Conservation (phyloP, 2,797 vertebrate genomes). For the Oryzias sinensis region DNA sequence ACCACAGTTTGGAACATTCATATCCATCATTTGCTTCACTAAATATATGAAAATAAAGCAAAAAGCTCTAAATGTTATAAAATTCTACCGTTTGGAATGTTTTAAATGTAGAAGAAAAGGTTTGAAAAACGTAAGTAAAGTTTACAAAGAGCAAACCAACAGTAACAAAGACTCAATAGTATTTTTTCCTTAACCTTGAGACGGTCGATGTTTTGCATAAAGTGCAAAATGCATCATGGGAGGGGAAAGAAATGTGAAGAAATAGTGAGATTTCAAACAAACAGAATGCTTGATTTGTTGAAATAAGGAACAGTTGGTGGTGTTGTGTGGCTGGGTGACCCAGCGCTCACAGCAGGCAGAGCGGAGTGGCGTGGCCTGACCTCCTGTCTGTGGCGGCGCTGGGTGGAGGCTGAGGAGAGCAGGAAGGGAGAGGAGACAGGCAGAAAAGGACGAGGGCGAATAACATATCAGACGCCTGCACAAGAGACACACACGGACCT, state of each 20-base stretch:
- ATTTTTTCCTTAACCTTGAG: slow-evolving; percentile 61
- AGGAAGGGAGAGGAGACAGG: slow-evolving; percentile 67
- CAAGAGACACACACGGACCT: slow-evolving; percentile 62
- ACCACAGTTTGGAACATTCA: too few species aligned
- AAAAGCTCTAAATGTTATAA: too few species aligned
- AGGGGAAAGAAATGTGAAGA: slow-evolving; percentile 45
- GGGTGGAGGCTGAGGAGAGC: slow-evolving; percentile 68
- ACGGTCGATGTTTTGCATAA: slow-evolving; percentile 59
- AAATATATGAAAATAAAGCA: too few species aligned
- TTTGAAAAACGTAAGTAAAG: too few species aligned
- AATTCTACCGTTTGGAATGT: too few species aligned
- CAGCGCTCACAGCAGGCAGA: slow-evolving; percentile 70
- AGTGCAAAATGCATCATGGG: slow-evolving; percentile 54
- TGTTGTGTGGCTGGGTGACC: slow-evolving; percentile 75
- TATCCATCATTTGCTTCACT: too few species aligned
- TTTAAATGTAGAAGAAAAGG: too few species aligned
- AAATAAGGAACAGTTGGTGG: slow-evolving; percentile 78
- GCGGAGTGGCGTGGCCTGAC: slow-evolving; percentile 76
- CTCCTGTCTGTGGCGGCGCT: slow-evolving; percentile 70
- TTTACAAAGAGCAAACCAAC: slow-evolving; percentile 19
- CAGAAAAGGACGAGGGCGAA: slow-evolving; percentile 74
- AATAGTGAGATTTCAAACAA: slow-evolving; percentile 63
- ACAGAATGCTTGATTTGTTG: slow-evolving; percentile 73
- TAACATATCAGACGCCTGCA: slow-evolving; percentile 67
- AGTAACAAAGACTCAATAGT: slow-evolving; percentile 37